Evolutionary conservation across 2,113 vertebrate genomes (phyloP).

Genomic region (Phaethornis superciliosus): DNA sequence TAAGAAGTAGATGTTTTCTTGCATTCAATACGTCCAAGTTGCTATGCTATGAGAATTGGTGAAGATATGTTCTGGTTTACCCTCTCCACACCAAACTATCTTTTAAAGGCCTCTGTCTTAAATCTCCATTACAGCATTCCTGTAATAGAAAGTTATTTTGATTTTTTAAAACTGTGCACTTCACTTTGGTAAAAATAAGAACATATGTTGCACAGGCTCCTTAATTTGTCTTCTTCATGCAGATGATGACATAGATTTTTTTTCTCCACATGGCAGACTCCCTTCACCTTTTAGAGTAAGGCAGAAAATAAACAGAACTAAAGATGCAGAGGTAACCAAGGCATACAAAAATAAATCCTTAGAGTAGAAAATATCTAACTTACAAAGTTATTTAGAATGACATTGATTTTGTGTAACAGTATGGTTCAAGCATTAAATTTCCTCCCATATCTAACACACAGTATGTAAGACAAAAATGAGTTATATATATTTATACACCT

Average conservation of each 20-base stretch:
- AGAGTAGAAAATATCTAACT: background rate
- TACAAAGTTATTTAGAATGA: too few species aligned
- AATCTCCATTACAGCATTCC: background rate
- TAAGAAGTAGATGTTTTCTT: background rate
- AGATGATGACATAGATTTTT: background rate
- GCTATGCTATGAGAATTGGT: background rate
- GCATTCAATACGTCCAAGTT: background rate
- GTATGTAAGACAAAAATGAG: background rate
- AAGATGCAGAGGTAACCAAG: background rate
- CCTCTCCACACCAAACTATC: background rate
- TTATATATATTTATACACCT: background rate
- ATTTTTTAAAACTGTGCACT: background rate
- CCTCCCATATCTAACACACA: background rate
- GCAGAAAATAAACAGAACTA: background rate
- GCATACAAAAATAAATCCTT: background rate
- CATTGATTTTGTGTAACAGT: background rate
- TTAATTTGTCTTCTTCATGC: background rate
- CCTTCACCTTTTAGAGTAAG: background rate
- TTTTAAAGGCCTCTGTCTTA: background rate
- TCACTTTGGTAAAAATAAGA: background rate
- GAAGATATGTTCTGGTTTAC: background rate
- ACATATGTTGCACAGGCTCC: background rate
- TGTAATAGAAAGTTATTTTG: background rate
- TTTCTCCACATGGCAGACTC: background rate
- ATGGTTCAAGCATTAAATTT: background rate